Percentiles rank a stretch among this genome's conserved stretches.
Conservation (phyloP, 2,888 invertebrate genomes). For the Drosophila kuntzei region DNA sequence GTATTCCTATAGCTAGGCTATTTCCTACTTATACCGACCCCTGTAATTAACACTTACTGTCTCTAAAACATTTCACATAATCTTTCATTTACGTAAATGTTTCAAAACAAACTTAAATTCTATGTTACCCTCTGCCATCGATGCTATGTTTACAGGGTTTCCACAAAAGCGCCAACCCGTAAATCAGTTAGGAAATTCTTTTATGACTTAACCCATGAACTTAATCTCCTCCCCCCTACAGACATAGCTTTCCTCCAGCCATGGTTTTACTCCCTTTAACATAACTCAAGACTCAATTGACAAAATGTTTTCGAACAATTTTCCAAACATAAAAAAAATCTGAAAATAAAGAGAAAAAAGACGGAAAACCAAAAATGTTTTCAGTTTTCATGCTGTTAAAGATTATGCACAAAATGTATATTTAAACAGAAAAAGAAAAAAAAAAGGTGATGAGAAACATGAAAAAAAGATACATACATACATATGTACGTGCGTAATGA, state of each 20-base stretch:
- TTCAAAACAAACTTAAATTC: neutral
- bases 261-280: neutral
- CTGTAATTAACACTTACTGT: no score
- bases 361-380: slow-evolving; percentile 5
- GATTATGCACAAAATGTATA: slow-evolving; percentile 45
- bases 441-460: slow-evolving; percentile 25
- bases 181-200: slow-evolving; percentile 29
- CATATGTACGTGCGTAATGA: neutral
- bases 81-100: neutral
- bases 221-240: neutral
- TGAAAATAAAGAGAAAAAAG: neutral
- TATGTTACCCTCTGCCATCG: neutral
- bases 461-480: slow-evolving; percentile 1
- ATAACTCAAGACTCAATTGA: slow-evolving; percentile 7
- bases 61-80: neutral
- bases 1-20: no score
- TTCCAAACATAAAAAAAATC: slow-evolving; percentile 10
- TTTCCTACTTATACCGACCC: no score
- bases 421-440: slow-evolving; percentile 37
- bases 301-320: slow-evolving; percentile 7
- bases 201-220: slow-evolving; percentile 17
- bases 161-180: neutral
- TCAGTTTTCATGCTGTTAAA: slow-evolving; percentile 26
- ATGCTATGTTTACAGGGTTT: neutral
- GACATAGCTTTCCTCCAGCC: neutral